These are phyloP conservation scores for Colius striatus DNA, from an alignment of 2,113 vertebrate species.

Conservation along the genomic window DNA sequence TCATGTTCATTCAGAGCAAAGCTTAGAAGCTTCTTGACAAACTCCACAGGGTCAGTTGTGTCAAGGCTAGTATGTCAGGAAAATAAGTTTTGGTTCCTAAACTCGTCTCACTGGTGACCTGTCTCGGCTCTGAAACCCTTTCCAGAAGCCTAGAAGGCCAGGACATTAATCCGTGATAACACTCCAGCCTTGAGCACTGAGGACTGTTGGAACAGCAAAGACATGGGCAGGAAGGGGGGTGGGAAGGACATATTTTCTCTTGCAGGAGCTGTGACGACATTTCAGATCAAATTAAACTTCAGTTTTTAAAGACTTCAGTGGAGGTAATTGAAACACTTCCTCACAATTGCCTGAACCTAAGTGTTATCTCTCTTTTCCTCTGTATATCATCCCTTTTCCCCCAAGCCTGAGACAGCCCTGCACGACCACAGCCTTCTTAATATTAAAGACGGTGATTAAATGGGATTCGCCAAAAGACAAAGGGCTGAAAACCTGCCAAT, in stretches of 20 bases:
- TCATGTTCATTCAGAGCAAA: constrained; percentile 7
- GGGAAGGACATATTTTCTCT: constrained; percentile 44
- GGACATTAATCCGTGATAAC: constrained; percentile 42
- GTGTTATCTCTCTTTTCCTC: constrained; percentile 64
- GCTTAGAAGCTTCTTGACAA: constrained; percentile 47
- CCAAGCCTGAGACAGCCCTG: constrained; percentile 19
- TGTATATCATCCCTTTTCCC: constrained; percentile 63
- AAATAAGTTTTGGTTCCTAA: constrained; percentile 61
- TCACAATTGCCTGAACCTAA: constrained; percentile 66
- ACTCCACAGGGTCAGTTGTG: neutral
- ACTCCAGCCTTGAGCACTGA: constrained; percentile 9
- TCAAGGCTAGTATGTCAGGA: constrained; percentile 30
- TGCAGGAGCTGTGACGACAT: constrained; percentile 24
- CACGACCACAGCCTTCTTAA: constrained; percentile 66
- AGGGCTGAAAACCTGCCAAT: constrained; percentile 69
- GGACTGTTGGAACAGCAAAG: constrained; percentile 2
- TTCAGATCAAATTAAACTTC: constrained; percentile 71
- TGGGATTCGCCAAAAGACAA: constrained; percentile 76
- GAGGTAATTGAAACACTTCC: constrained; percentile 73
- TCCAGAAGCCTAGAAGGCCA: constrained; percentile 37
- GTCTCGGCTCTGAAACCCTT: neutral
- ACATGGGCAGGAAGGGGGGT: neutral
- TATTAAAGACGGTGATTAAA: constrained; percentile 77
- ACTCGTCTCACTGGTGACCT: constrained; percentile 55
- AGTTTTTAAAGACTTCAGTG: constrained; percentile 64